Conservation (phyloP, 2,888 invertebrate species). For the Erebia epiphron region DNA sequence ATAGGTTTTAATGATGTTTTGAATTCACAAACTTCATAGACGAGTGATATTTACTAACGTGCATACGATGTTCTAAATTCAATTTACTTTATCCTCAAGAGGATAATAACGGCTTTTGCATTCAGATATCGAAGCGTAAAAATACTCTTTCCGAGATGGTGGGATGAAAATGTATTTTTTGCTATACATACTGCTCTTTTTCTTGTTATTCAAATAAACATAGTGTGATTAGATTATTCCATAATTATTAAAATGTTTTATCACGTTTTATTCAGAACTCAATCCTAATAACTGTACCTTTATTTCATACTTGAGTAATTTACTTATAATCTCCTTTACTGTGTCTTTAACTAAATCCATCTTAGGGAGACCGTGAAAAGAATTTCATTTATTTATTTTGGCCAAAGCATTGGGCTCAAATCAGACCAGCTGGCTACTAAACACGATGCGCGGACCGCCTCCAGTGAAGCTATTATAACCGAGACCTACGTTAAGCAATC, state of each 20-base stretch:
- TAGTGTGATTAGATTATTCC: not conserved
- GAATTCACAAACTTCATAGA: no score
- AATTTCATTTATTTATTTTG: conserved; percentile 70
- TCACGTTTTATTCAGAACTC: not conserved
- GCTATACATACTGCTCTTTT: no score
- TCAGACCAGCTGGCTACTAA: not conserved
- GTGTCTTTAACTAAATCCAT: conserved; percentile 37
- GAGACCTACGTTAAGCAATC: no score
- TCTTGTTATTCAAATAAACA: not conserved
- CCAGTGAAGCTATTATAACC: no score
- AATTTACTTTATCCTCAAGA: no score
- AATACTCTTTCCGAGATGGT: no score
- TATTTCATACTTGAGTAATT: conserved; percentile 37
- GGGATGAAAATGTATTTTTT: no score
- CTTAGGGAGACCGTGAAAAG: conserved; percentile 54
- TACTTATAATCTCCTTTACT: conserved; percentile 30
- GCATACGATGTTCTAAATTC: no score
- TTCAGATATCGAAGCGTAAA: no score
- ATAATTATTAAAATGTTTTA: not conserved
- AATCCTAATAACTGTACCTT: conserved; percentile 16
- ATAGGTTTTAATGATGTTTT: no score
- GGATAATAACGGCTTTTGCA: no score
- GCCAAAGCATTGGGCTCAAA: conserved; percentile 41
- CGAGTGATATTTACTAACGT: no score
- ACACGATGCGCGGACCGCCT: not conserved